These are phyloP conservation scores for Perdita meconis DNA, from an alignment of 2,888 invertebrate genomes.

Conservation along the genomic window DNA sequence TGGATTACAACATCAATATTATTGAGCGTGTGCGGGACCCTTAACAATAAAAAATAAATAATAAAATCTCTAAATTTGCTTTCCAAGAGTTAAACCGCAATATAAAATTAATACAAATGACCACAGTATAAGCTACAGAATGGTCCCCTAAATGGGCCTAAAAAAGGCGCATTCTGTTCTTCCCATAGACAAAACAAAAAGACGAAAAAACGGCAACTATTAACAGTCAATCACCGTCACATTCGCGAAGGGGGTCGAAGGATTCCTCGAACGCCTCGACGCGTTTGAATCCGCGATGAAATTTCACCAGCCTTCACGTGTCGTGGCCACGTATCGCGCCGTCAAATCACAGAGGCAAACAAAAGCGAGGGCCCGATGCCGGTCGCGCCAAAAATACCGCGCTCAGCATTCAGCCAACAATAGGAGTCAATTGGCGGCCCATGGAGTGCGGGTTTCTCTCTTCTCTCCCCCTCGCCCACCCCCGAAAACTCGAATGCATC, in stretches of 20 bases:
- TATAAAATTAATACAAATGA: too few relatives aligned
- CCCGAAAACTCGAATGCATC: slow-evolving; percentile 28
- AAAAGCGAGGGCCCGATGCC: slow-evolving; percentile 60
- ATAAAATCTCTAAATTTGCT: too few relatives aligned
- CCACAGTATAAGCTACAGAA: too few relatives aligned
- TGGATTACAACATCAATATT: too few relatives aligned
- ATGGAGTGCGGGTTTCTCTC: slow-evolving; percentile 53
- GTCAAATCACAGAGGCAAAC: slow-evolving; percentile 65
- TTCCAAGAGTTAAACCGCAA: too few relatives aligned
- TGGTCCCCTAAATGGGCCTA: too few relatives aligned
- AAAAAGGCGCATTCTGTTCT: too few relatives aligned
- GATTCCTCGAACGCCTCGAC: slow-evolving; percentile 3
- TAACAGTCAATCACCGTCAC: background rate
- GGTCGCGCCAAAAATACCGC: slow-evolving; percentile 74
- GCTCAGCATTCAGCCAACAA: slow-evolving; percentile 73
- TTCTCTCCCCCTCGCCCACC: slow-evolving; percentile 28
- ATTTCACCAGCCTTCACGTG: slow-evolving; percentile 32
- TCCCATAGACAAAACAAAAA: too few relatives aligned
- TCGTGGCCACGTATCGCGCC: slow-evolving; percentile 51
- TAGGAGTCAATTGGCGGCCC: slow-evolving; percentile 78
- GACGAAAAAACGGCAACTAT: background rate
- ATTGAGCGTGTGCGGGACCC: too few relatives aligned
- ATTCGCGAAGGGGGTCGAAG: background rate
- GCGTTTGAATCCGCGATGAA: slow-evolving; percentile 11
- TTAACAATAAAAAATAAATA: too few relatives aligned